These are phyloP conservation scores for Corapipo altera DNA, from an alignment of 2,113 vertebrate genomes.

Conservation along the genomic window DNA sequence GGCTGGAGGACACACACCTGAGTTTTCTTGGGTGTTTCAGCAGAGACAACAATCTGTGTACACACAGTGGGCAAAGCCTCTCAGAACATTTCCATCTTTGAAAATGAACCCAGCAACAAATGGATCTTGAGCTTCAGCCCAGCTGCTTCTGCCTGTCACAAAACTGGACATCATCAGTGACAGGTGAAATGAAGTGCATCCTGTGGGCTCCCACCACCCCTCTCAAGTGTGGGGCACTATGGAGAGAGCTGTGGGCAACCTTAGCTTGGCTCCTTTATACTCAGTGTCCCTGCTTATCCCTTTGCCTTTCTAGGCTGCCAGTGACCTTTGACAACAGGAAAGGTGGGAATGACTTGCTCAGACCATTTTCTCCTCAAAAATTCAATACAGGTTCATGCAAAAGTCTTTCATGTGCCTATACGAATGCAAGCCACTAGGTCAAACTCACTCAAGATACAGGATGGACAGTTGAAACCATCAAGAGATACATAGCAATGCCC, in stretches of 20 bases:
- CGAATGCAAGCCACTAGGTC: neutral
- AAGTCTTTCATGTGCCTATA: neutral
- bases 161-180: neutral
- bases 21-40: neutral
- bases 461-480: neutral
- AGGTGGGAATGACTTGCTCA: neutral
- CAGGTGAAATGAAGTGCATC: accelerated
- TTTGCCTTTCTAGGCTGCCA: neutral
- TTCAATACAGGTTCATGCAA: neutral
- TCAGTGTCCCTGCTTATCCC: neutral
- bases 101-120: neutral
- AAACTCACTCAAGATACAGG: neutral
- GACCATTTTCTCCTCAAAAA: neutral
- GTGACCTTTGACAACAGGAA: neutral
- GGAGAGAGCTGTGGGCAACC: neutral
- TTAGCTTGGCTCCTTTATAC: neutral
- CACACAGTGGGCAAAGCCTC: accelerated
- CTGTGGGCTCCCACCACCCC: accelerated
- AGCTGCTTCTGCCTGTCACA: accelerated
- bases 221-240: accelerated
- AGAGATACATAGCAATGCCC: neutral
- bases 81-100: neutral
- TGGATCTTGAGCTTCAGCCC: accelerated
- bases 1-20: accelerated
- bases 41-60: neutral